Base-by-base conservation (phyloP, 2,888 invertebrate species). In the Archips crataeganus region DNA sequence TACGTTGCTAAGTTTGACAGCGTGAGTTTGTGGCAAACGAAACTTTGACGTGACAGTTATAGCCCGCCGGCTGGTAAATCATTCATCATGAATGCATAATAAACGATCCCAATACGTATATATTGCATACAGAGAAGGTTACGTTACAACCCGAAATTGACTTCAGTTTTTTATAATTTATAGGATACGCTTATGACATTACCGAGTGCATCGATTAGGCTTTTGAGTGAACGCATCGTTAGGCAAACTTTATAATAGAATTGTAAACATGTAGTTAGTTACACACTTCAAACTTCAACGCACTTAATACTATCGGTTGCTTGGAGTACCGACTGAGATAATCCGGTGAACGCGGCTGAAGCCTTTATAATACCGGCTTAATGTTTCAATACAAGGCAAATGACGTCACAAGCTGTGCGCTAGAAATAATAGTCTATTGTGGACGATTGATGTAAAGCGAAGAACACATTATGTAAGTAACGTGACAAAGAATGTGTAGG, bases 41-140 rank as follows among this genome's bases (percentile, higher is more conserved):
- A 89, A 91, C 84, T 92, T 92, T 90, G 90, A 88, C 89, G 90
- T 89, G 90, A 87, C 89, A 90, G 85, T 88, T 86, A 79, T 79
- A 84, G 84, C 84, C 82, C 80, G 83, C 81, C 79, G 79, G 79
- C 85, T 82, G 87, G 87, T 89, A 84, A 85, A 86, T 82, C 83
- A 84, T 76, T 80, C 84, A 82, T 82, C 83, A 83, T 80, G 82
- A 78, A 79, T 80, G 82, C 70, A 65, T 64, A 57, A 51, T 64
- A 63, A 54, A 54, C 54, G 54, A 54, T 5, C 9, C 9, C 23
- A 23, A 54, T 54, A 54, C 23, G 54, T 23, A 54, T 54, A 23
- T 23, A 23, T 23, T 10, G 23, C 54, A 2, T 15, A 3, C n/a
- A 11, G 49, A 51, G 1, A 51, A n/a, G n/a, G 15, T 51, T 49